Evolutionary conservation across 1,140 invertebrate genomes (phyloP).

Genomic region (Trichoplusia ni): DNA sequence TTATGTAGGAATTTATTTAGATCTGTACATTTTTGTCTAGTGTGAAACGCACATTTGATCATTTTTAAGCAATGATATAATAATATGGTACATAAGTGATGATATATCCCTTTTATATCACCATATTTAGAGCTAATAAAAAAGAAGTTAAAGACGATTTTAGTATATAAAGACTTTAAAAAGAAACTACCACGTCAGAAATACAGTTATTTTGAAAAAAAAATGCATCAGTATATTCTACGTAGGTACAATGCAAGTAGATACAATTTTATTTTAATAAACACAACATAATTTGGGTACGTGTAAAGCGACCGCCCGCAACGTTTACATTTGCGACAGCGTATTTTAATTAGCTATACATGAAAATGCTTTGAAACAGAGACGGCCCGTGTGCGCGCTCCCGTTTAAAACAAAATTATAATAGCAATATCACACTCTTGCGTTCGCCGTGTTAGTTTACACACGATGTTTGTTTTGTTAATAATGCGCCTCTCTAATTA

Average conservation of each 20-base stretch:
- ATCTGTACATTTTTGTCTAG: no score
- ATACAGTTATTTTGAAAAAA: neutral
- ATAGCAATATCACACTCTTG: conserved; percentile 58
- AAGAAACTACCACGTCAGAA: neutral
- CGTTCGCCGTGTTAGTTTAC: conserved; percentile 53
- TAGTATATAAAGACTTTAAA: no score
- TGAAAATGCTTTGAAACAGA: conserved; percentile 76
- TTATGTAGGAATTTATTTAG: no score
- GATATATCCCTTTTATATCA: no score
- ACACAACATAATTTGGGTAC: conserved; percentile 58
- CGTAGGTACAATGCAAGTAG: neutral
- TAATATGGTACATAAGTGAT: no score
- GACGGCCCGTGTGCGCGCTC: conserved; percentile 49
- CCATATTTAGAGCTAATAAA: no score
- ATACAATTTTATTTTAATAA: conserved; percentile 67
- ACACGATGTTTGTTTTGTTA: conserved; percentile 47
- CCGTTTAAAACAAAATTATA: conserved; percentile 68
- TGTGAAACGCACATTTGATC: no score
- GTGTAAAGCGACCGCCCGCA: conserved; percentile 55
- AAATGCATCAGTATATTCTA: neutral
- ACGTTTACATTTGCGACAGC: conserved; percentile 66
- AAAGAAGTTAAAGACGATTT: no score
- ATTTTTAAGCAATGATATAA: no score
- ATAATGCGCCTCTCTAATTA: conserved; percentile 43
- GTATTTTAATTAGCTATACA: conserved; percentile 81